Evolutionary conservation across 2,888 invertebrate species (phyloP), one percentile per base, ranked within the genome.

Genomic region (Stenoptilia bipunctidactyla): DNA sequence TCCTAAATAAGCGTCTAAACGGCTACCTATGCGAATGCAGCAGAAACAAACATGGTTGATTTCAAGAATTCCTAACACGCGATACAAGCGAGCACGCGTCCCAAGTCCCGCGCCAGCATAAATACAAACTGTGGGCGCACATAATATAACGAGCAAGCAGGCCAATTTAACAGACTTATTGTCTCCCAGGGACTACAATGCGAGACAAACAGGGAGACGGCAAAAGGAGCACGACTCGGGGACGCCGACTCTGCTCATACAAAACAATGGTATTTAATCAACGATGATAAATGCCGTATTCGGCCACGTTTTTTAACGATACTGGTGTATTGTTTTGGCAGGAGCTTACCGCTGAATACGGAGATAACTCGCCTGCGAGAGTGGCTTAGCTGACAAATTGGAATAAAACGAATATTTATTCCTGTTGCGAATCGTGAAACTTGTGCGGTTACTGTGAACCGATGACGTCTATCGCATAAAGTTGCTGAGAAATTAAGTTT

Each of bases 231-330:
- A 74, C 56, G 69, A 71, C 47, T 44, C 51, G 72, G 75, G 64
- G 71, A 70, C 73, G 67, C 73, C 67, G 64, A 64, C 69, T 65
- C 72, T 72, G 67, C 71, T 74, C 74, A 75, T 77, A 80, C 80
- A 79, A 83, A 80, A 82, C 83, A 82, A 82, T 80, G 82, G 80
- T 80, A 83, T 83, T 83, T 83, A 83, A 83, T 82, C 83, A 82
- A 74, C 73, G 79, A 82, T 83, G 83, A 83, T 82, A 83, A 80
- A 83, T 83, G 83, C 75, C 67, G 82, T 73, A 74, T 80, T 73
- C 79, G 76, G 66, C 66, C 75, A 77, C 79, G 79, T 82, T 83
- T 82, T 83, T 82, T 80, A 82, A 79, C 74, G 73, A 79, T 74
- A 76, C 79, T 70, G 75, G 67, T 58, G 79, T 79, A 83, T 82